Percentiles rank a stretch among this genome's conserved stretches.
Conservation (phyloP, 64 coral and sea anemone species). For the Actinia equina region DNA sequence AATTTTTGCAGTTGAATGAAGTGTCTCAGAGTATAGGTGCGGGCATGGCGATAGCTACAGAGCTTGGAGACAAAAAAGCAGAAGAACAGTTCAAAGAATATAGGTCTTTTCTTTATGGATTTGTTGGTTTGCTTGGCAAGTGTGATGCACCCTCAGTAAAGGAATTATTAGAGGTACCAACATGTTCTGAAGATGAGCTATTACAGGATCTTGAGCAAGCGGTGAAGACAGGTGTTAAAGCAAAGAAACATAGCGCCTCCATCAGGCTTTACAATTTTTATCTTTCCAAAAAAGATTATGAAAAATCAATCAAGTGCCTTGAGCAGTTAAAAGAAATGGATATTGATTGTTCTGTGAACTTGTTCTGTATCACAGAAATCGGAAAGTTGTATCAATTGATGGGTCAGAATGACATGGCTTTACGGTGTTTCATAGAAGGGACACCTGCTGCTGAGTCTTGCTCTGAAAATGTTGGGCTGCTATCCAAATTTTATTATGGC, state of each 20-base stretch:
- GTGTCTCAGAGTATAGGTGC: too few relatives aligned
- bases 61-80: too few relatives aligned
- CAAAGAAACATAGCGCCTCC: neutral
- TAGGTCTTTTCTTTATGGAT: too few relatives aligned
- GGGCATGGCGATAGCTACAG: too few relatives aligned
- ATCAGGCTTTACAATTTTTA: neutral
- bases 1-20: too few relatives aligned
- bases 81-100: too few relatives aligned
- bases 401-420: neutral
- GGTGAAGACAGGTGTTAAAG: neutral
- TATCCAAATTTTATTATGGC: neutral
- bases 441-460: neutral
- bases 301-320: neutral
- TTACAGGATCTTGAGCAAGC: too few relatives aligned
- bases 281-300: neutral
- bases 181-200: too few relatives aligned
- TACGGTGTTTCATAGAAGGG: neutral
- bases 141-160: too few relatives aligned
- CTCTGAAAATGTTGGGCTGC: neutral
- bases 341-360: neutral
- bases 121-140: too few relatives aligned
- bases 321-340: neutral
- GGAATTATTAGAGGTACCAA: too few relatives aligned
- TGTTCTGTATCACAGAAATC: neutral
- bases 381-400: neutral